Percentiles rank a stretch among this genome's conserved stretches.
Conservation (phyloP, 2,113 vertebrate species). For the Gambusia affinis region DNA sequence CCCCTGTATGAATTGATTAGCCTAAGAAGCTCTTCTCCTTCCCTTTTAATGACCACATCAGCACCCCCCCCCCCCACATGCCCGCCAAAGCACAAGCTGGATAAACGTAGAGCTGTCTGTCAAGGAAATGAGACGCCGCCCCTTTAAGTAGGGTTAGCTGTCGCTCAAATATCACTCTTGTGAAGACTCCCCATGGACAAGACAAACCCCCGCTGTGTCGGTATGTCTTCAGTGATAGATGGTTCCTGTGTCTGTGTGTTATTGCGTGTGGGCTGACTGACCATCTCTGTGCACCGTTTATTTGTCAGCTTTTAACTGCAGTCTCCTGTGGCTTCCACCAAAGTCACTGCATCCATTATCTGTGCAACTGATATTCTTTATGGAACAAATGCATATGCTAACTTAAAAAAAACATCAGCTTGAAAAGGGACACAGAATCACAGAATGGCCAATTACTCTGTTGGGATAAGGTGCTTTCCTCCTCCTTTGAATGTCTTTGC, state of each 20-base stretch:
- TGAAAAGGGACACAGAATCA: slow-evolving; percentile 38
- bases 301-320: slow-evolving; percentile 53
- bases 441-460: slow-evolving; percentile 69
- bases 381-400: slow-evolving; percentile 39
- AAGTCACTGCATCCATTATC: slow-evolving; percentile 44
- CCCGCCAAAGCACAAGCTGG: slow-evolving; percentile 42
- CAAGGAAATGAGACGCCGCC: slow-evolving; percentile 66
- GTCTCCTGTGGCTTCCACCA: slow-evolving; percentile 34
- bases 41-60: slow-evolving; percentile 79
- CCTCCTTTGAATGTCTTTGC: slow-evolving; percentile 26
- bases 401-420: slow-evolving; percentile 40
- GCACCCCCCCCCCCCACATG: slow-evolving; percentile 70
- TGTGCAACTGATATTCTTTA: slow-evolving; percentile 40
- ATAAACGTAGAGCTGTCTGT: slow-evolving; percentile 73
- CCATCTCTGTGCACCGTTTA: slow-evolving; percentile 42
- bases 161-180: slow-evolving; percentile 66
- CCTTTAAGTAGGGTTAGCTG: slow-evolving; percentile 71
- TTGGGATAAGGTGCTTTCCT: slow-evolving; percentile 46
- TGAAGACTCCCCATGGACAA: slow-evolving; percentile 50
- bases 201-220: slow-evolving; percentile 67
- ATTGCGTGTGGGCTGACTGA: slow-evolving; percentile 39
- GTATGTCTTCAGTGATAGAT: slow-evolving; percentile 59
- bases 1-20: slow-evolving; percentile 80
- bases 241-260: slow-evolving; percentile 31
- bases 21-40: slow-evolving; percentile 73